Percentiles rank a stretch among this genome's conserved stretches.
Conservation (phyloP, 1,140 invertebrate species). For the Sarcophaga bullata region DNA sequence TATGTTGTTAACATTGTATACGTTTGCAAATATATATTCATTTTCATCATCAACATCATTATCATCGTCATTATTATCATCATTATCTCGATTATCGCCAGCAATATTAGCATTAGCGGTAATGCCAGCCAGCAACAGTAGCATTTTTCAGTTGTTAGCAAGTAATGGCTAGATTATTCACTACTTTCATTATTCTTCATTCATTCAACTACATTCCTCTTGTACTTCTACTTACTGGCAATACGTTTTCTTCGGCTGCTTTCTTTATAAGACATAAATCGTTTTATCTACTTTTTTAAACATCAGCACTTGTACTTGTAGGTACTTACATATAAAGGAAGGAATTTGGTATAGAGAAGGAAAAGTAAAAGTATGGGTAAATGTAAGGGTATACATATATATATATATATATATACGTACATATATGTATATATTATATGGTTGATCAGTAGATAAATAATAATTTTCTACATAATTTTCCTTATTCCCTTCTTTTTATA, state of each 20-base stretch:
- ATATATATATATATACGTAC: neutral
- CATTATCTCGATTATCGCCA: neutral
- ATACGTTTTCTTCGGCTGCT: too few relatives aligned
- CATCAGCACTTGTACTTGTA: slow-evolving; percentile 2
- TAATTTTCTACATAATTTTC: slow-evolving; percentile 23
- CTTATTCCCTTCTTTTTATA: neutral
- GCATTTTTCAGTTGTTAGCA: neutral
- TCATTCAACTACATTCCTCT: too few relatives aligned
- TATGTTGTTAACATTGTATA: neutral
- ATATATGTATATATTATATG: neutral
- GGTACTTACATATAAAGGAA: neutral
- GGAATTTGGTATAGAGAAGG: too few relatives aligned
- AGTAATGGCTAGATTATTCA: slow-evolving; percentile 7
- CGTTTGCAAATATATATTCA: too few relatives aligned
- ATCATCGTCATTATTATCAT: neutral
- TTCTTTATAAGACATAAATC: neutral
- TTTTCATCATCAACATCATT: neutral
- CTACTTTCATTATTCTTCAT: neutral
- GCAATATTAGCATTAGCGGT: neutral
- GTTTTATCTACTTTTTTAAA: slow-evolving; percentile 1
- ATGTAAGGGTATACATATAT: neutral
- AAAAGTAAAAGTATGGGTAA: too few relatives aligned
- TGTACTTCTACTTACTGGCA: too few relatives aligned
- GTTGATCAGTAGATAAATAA: slow-evolving; percentile 26
- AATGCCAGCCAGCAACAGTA: neutral